phyloP scores from a whole-genome alignment of 1,140 invertebrate species.

The Heliconius melpomene region DNA sequence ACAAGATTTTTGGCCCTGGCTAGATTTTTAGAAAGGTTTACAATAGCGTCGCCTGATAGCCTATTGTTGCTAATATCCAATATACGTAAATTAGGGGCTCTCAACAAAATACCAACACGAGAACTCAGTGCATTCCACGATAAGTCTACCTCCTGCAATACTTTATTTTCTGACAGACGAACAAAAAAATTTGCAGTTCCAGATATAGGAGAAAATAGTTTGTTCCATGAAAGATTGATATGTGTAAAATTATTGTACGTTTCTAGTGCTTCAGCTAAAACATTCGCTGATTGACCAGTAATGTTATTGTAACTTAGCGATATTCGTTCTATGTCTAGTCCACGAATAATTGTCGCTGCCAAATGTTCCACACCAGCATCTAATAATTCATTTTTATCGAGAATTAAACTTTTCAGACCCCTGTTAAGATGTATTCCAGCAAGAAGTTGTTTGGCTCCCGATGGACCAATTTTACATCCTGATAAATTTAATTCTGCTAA shows the following conservation, averaged over 20 bases:
- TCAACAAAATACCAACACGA: slow-evolving; percentile 48
- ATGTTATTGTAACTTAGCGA: slow-evolving; percentile 75
- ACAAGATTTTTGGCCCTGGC: slow-evolving; percentile 60
- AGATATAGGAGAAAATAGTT: slow-evolving; percentile 51
- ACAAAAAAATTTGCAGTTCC: slow-evolving; percentile 45
- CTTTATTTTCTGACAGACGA: slow-evolving; percentile 48
- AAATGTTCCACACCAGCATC: slow-evolving; percentile 65
- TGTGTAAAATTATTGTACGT: slow-evolving; percentile 68
- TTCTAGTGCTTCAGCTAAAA: slow-evolving; percentile 68
- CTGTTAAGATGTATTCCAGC: slow-evolving; percentile 55
- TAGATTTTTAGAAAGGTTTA: slow-evolving; percentile 43
- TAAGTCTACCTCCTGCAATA: slow-evolving; percentile 58
- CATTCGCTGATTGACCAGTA: slow-evolving; percentile 54
- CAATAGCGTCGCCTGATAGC: slow-evolving; percentile 51
- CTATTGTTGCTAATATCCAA: slow-evolving; percentile 63
- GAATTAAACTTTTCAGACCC: slow-evolving; percentile 58
- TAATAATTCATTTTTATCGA: slow-evolving; percentile 70
- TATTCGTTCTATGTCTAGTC: slow-evolving; percentile 60
- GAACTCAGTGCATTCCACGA: slow-evolving; percentile 60
- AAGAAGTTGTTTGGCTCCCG: slow-evolving; percentile 60
- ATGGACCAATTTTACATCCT: slow-evolving; percentile 74
- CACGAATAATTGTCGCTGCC: slow-evolving; percentile 55
- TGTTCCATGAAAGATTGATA: slow-evolving; percentile 79
- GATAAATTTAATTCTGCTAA: slow-evolving; percentile 68
- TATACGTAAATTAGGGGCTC: slow-evolving; percentile 47